phyloP scores from a whole-genome alignment of 64 coral and sea anemone species.

The Dendrophyllia cribrosa region DNA sequence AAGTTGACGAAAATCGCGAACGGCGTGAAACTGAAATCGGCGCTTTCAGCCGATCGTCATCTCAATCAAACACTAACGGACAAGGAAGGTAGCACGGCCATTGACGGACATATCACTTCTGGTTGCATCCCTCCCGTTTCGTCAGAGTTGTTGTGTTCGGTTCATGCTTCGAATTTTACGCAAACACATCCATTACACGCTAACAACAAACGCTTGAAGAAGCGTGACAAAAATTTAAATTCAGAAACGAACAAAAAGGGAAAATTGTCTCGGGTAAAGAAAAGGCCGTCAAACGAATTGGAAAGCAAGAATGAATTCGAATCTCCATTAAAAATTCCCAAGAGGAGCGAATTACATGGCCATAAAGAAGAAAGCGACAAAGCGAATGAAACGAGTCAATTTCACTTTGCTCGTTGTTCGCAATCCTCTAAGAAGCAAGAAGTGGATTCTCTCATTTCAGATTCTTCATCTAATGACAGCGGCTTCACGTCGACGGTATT shows the following conservation, averaged over 20 bases:
- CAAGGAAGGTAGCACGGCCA: background rate
- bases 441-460: constrained; percentile 68
- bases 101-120: constrained; percentile 21
- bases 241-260: background rate
- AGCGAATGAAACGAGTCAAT: background rate
- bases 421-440: constrained; percentile 7
- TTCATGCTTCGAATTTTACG: background rate
- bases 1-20: constrained; percentile 16
- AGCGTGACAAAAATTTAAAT: constrained; percentile 25
- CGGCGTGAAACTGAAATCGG: constrained; percentile 23
- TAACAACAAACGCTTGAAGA: constrained; percentile 9
- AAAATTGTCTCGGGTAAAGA: constrained; percentile 30
- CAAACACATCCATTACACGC: background rate
- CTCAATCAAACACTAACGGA: constrained; percentile 30
- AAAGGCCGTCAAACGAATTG: constrained; percentile 19
- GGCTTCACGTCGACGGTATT: constrained; percentile 82
- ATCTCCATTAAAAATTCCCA: constrained; percentile 59
- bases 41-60: background rate
- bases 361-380: background rate
- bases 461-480: constrained; percentile 90
- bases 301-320: constrained; percentile 11
- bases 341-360: constrained; percentile 1
- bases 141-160: background rate
- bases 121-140: background rate
- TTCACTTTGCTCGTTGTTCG: background rate